A percentile compares a stretch with the other conserved stretches of the same genome.
phyloP scores from a whole-genome alignment of 1,140 invertebrate species.

The Xylocopa sonorina region DNA sequence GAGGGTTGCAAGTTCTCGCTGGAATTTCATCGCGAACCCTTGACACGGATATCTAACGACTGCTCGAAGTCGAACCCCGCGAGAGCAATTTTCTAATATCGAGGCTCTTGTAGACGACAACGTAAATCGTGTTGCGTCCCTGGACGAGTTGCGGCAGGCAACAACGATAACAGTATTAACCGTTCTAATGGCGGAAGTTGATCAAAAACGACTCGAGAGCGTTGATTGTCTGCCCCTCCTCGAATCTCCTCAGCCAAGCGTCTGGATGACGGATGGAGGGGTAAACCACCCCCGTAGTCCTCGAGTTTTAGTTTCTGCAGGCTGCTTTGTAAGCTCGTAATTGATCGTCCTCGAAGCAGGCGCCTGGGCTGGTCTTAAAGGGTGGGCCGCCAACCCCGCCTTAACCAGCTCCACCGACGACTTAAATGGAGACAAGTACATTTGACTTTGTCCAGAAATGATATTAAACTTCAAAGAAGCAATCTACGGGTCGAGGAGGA shows the following conservation, averaged over 20 bases:
- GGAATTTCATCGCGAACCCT: too few species aligned
- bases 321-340: constrained; percentile 29
- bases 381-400: constrained; percentile 12
- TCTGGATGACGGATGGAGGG: constrained; percentile 21
- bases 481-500: constrained; percentile 9
- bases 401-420: constrained; percentile 17
- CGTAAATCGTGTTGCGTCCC: too few species aligned
- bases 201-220: too few species aligned
- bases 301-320: constrained; percentile 22
- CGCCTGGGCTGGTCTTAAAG: background rate
- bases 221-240: too few species aligned
- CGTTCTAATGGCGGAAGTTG: too few species aligned
- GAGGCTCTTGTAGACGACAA: too few species aligned
- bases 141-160: too few species aligned
- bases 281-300: background rate
- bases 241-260: background rate
- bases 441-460: constrained; percentile 26
- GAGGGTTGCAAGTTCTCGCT: too few species aligned
- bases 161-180: too few species aligned
- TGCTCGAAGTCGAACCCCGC: too few species aligned
- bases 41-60: too few species aligned
- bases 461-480: constrained; percentile 19
- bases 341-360: constrained; percentile 43
- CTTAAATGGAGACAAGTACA: constrained; percentile 32
- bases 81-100: too few species aligned